These are phyloP conservation scores for Electrona antarctica DNA, from an alignment of 2,113 vertebrate genomes.

Conservation along the genomic window DNA sequence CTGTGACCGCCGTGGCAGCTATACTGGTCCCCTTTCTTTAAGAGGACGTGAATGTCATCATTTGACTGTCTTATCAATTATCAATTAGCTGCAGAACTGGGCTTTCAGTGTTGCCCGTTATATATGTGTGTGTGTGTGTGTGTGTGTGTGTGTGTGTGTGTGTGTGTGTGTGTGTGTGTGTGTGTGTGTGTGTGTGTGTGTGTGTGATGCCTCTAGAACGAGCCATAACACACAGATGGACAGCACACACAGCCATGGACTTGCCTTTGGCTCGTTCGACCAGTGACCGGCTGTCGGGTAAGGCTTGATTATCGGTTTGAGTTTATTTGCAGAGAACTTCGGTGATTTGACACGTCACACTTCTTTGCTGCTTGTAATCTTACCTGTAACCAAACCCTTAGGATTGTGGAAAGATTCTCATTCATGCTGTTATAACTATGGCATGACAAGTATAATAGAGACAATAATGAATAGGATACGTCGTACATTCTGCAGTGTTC, in stretches of 20 bases:
- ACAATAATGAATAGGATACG: too few species aligned
- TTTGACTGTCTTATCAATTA: constrained; percentile 36
- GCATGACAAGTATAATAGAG: too few species aligned
- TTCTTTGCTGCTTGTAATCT: neutral
- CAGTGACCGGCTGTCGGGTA: constrained; percentile 51
- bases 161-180: constrained; percentile 6
- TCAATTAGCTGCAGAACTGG: constrained; percentile 35
- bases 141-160: constrained; percentile 24
- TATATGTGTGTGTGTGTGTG: neutral
- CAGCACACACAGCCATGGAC: constrained; percentile 36
- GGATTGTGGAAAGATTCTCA: too few species aligned
- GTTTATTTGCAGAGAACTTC: neutral
- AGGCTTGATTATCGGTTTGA: constrained; percentile 13
- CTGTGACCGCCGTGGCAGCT: constrained; percentile 25
- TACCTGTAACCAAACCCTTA: too few species aligned
- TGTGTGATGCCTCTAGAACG: constrained; percentile 45
- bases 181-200: constrained; percentile 2
- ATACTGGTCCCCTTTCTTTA: constrained; percentile 41
- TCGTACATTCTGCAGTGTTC: too few species aligned
- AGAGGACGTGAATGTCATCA: constrained; percentile 46
- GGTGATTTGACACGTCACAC: neutral
- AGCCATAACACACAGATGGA: constrained; percentile 32
- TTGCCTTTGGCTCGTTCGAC: constrained; percentile 21
- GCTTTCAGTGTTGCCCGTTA: constrained; percentile 18
- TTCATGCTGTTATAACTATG: too few species aligned